phyloP scores from a whole-genome alignment of 2,797 vertebrate genomes.

The Sciurus carolinensis region DNA sequence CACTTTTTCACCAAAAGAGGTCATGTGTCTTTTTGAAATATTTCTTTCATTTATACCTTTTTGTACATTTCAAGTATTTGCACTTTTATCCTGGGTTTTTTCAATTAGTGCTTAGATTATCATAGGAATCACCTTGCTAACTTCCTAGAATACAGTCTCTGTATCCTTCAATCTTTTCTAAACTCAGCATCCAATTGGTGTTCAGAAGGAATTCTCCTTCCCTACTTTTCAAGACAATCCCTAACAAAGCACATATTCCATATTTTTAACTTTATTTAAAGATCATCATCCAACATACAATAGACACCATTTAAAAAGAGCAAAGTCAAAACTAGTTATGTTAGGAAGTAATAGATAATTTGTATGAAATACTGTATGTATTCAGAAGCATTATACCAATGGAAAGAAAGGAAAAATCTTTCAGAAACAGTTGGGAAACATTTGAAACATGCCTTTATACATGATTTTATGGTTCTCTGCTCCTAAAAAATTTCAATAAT shows the following conservation, averaged over 20 bases:
- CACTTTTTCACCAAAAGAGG: not conserved
- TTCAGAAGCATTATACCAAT: conserved; percentile 2
- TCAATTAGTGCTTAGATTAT: not conserved
- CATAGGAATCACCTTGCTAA: not conserved
- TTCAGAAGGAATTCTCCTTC: not conserved
- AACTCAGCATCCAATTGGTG: not conserved
- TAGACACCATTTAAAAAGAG: conserved; percentile 28
- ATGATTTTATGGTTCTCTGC: not conserved
- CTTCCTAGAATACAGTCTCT: not conserved
- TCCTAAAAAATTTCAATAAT: conserved; percentile 11
- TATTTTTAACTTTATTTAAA: conserved; percentile 47
- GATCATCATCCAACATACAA: not conserved
- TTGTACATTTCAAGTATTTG: not conserved
- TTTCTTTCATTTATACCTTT: not conserved
- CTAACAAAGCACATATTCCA: not conserved
- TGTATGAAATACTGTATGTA: not conserved
- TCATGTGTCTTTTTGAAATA: not conserved
- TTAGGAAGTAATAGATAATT: conserved; percentile 48
- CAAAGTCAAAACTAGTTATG: conserved; percentile 9
- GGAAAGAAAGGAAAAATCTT: conserved; percentile 21
- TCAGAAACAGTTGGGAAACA: conserved; percentile 22
- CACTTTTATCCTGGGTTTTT: not conserved
- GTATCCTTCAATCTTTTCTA: not conserved
- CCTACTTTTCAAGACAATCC: not conserved
- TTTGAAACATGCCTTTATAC: not conserved